These are phyloP conservation scores for Drosophila melanica DNA, from an alignment of 1,140 invertebrate genomes.

Conservation along the genomic window DNA sequence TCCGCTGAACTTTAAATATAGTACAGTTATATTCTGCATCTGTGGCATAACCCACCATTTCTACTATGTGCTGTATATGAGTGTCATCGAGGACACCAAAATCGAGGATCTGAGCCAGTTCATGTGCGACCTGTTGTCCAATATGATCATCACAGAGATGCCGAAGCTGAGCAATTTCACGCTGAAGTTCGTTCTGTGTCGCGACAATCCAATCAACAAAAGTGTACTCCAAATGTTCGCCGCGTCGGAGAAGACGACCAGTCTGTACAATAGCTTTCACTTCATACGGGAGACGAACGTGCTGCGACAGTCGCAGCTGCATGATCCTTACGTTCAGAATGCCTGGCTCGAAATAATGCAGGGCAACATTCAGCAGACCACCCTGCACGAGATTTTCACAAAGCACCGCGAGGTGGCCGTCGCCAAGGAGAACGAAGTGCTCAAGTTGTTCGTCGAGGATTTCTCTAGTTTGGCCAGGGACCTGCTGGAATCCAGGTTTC, in stretches of 20 bases:
- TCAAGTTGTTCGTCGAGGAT: slow-evolving; percentile 30
- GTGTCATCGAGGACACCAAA: slow-evolving; percentile 33
- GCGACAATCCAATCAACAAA: slow-evolving; percentile 30
- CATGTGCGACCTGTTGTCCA: slow-evolving; percentile 38
- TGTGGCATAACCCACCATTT: slow-evolving; percentile 41
- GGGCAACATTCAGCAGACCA: slow-evolving; percentile 1
- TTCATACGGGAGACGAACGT: slow-evolving; percentile 26
- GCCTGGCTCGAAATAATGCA: slow-evolving; percentile 42
- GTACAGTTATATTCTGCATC: slow-evolving; percentile 25
- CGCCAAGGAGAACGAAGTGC: not conserved
- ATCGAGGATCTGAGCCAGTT: slow-evolving; percentile 26
- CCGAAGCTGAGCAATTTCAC: slow-evolving; percentile 23
- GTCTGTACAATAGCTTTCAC: slow-evolving; percentile 9
- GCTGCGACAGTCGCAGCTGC: slow-evolving; percentile 7
- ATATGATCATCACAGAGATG: slow-evolving; percentile 34
- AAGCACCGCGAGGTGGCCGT: slow-evolving; percentile 6
- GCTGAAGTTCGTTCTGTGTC: slow-evolving; percentile 24
- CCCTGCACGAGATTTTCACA: slow-evolving; percentile 13
- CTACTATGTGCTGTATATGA: slow-evolving; percentile 36
- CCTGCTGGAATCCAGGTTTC: slow-evolving; percentile 10
- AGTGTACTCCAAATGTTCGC: slow-evolving; percentile 14
- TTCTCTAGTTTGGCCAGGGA: slow-evolving; percentile 13
- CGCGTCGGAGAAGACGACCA: not conserved
- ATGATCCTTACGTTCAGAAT: slow-evolving; percentile 33
- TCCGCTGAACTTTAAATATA: slow-evolving; percentile 33